Evolutionary conservation across 64 coral and sea anemone species (phyloP).

Genomic region (Montipora capricornis): DNA sequence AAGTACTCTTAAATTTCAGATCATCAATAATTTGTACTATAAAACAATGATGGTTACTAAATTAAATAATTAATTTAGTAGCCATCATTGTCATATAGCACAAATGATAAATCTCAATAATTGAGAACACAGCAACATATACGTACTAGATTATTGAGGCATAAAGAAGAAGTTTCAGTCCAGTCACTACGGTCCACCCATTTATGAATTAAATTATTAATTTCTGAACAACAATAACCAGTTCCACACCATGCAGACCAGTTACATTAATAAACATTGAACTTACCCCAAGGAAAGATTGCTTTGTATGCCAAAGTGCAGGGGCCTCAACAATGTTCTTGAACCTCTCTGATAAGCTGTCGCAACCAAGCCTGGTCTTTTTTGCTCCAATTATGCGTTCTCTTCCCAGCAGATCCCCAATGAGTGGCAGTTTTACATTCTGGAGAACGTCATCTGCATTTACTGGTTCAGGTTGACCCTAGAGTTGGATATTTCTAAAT

Average conservation of each 20-base stretch:
- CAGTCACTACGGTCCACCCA: neutral
- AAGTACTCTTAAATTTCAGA: neutral
- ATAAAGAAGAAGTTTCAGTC: constrained; percentile 1
- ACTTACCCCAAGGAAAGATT: constrained; percentile 25
- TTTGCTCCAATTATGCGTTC: constrained; percentile 77
- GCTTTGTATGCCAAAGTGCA: constrained; percentile 42
- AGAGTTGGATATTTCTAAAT: neutral
- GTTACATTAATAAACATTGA: neutral
- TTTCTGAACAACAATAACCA: neutral
- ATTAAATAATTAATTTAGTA: neutral
- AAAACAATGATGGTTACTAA: neutral
- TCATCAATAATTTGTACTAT: neutral
- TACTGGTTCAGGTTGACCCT: constrained; percentile 1
- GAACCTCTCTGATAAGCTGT: constrained; percentile 21
- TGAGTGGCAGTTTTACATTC: constrained; percentile 58
- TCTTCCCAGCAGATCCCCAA: constrained; percentile 65
- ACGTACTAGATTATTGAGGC: neutral
- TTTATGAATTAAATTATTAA: neutral
- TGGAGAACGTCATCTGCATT: constrained; percentile 31
- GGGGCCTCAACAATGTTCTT: constrained; percentile 10
- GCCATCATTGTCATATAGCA: neutral
- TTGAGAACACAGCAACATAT: neutral
- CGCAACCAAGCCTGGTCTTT: constrained; percentile 79
- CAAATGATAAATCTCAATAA: neutral
- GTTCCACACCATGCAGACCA: neutral